A percentile compares a stretch with the other conserved stretches of the same genome.
Evolutionary conservation across 2,797 vertebrate species (phyloP).

Genomic region (Heteromormyrus szaboi): DNA sequence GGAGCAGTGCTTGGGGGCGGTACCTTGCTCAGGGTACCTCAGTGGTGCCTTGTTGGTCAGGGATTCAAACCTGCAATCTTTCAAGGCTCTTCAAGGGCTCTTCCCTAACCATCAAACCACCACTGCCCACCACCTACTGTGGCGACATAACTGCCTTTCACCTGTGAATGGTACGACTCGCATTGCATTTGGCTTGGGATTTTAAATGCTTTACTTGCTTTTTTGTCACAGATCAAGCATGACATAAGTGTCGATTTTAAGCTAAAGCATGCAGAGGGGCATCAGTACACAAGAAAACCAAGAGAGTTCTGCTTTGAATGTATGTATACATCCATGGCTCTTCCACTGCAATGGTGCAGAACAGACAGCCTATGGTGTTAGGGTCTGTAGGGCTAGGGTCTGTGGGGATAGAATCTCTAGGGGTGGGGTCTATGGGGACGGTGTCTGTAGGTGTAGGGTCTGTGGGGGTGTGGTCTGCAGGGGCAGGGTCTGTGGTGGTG

Average conservation of each 20-base stretch:
- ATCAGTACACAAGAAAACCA: background rate
- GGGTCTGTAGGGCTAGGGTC: background rate
- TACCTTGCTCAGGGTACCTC: no score
- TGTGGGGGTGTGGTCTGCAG: no score
- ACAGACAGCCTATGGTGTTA: background rate
- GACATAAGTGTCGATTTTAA: background rate
- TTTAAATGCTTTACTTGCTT: background rate
- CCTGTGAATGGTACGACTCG: background rate
- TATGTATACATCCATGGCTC: background rate
- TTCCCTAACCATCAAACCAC: no score
- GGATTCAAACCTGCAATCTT: no score
- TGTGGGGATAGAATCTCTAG: background rate
- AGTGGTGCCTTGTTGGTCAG: no score
- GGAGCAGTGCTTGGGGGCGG: no score
- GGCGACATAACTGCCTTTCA: background rate
- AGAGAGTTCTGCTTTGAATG: background rate
- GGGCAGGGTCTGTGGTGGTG: no score
- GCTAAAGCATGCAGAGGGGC: background rate
- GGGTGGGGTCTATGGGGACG: no score
- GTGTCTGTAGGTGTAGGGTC: no score
- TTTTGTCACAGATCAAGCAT: background rate
- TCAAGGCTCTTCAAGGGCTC: no score
- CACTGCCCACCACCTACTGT: background rate
- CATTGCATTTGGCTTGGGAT: background rate
- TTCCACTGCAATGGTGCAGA: background rate